These are phyloP conservation scores for Rhabdomys pumilio DNA, from an alignment of 2,797 vertebrate genomes.

Conservation along the genomic window DNA sequence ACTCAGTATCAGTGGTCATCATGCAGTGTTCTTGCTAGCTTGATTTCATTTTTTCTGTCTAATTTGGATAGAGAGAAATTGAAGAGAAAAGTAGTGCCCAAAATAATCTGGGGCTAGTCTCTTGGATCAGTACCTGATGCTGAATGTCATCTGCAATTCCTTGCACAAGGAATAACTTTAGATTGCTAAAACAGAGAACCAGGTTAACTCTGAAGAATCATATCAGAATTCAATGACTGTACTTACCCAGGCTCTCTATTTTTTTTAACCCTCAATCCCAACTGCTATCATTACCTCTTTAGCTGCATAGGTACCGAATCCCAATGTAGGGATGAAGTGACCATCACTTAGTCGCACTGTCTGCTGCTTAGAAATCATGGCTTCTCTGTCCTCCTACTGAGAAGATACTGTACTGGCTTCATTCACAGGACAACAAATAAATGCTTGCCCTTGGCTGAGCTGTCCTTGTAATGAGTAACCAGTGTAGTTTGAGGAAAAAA, in stretches of 20 bases:
- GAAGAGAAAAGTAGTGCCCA: not conserved
- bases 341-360: conserved; percentile 35
- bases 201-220: not conserved
- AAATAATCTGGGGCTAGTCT: not conserved
- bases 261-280: not conserved
- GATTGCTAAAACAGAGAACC: not conserved
- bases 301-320: conserved; percentile 53
- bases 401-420: not conserved
- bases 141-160: not conserved
- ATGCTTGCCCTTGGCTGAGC: not conserved
- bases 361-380: conserved; percentile 23
- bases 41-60: not conserved
- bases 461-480: not conserved
- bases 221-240: not conserved
- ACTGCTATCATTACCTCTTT: not conserved
- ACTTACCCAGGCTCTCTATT: too few relatives aligned
- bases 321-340: not conserved
- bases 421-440: not conserved
- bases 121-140: not conserved
- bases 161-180: not conserved
- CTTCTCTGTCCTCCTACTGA: not conserved
- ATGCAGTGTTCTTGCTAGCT: not conserved
- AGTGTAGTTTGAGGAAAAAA: not conserved
- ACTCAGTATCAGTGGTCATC: not conserved
- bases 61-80: not conserved